Base-by-base conservation (phyloP, 2,113 vertebrate species). In the Lepidiolamprologus cunningtoni region DNA sequence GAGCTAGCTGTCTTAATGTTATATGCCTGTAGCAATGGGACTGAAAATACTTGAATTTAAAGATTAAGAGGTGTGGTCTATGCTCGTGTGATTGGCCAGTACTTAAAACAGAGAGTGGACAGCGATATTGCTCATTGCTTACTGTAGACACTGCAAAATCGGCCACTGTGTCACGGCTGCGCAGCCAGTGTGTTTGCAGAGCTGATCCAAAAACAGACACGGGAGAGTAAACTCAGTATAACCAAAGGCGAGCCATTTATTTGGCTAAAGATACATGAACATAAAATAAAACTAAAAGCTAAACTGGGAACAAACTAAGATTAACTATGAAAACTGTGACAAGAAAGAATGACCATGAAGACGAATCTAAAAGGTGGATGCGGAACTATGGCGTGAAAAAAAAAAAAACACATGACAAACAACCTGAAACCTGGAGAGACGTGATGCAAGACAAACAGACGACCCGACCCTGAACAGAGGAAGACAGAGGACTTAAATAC, bases 311-410 rank as follows among this genome's bases (percentile, higher is more conserved):
- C 9, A 63, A 63, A 63, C 31, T 35, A 35, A 35, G 6, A 19
- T 35, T 63, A 63, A 63, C 58, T 35, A n/a, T 63, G 17, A 63
- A 35, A 63, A 63, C 17, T 35, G 31, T 63, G 31, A 63, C 58
- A 2, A 63, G 58, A 63, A 63, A 63, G 31, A 11, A 35, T 63
- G 17, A 63, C 31, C 58, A 35, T 12, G 31, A n/a, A 63, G 3
- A 63, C 1, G 6, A 63, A 63, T 63, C 31, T 35, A 63, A 63
- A 63, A 63, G 31, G 58, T 17, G 58, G 4, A 63, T 11, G 31
- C 1, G 1, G 31, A 35, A 63, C 58, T 63, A 35, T 7, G 31
- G 9, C 17, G 1, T 35, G 58, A 11, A 33, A 2, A 63, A 33
- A 0, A 55, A 7, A 0, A 8, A 5, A 3, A 4, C 58, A 63